Evolutionary conservation across 2,888 invertebrate genomes (phyloP).

Genomic region (Ceramica pisi): DNA sequence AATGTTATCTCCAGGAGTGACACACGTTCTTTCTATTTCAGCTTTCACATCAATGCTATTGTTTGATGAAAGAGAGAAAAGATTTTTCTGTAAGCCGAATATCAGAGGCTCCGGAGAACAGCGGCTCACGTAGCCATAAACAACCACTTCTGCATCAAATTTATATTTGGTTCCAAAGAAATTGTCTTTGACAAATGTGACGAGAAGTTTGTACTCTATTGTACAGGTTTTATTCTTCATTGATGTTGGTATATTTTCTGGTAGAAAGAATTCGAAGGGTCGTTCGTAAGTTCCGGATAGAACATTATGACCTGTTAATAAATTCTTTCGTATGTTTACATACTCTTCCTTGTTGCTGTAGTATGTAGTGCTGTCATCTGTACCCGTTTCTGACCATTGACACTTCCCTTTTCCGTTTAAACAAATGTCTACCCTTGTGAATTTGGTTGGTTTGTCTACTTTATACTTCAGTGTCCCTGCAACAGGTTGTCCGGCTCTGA

Average conservation of each 20-base stretch:
- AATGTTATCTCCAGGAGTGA: conserved; percentile 55
- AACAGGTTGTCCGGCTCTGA: conserved; percentile 62
- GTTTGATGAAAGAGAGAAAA: not conserved
- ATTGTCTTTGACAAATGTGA: conserved; percentile 36
- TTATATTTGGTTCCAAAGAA: conserved; percentile 27
- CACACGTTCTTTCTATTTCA: conserved; percentile 36
- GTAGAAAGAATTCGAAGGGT: conserved; percentile 44
- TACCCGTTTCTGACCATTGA: conserved; percentile 18
- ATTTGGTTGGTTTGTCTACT: conserved; percentile 62
- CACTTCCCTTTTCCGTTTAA: not conserved
- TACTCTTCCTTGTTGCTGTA: conserved; percentile 59
- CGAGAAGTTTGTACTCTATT: conserved; percentile 45
- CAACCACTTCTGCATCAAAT: conserved; percentile 33
- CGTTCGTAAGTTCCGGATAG: conserved; percentile 20
- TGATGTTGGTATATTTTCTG: conserved; percentile 51
- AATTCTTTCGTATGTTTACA: conserved; percentile 32
- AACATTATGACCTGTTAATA: conserved; percentile 26
- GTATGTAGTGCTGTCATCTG: not conserved
- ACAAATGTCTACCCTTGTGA: conserved; percentile 37
- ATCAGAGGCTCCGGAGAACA: conserved; percentile 28
- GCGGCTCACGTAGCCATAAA: conserved; percentile 31
- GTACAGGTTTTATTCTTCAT: conserved; percentile 31
- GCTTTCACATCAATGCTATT: conserved; percentile 19
- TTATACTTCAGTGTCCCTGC: conserved; percentile 63
- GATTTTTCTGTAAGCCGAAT: conserved; percentile 43